A percentile compares a stretch with the other conserved stretches of the same genome.
These are phyloP conservation scores for Myathropa florea DNA, from an alignment of 2,888 invertebrate species.

Conservation along the genomic window DNA sequence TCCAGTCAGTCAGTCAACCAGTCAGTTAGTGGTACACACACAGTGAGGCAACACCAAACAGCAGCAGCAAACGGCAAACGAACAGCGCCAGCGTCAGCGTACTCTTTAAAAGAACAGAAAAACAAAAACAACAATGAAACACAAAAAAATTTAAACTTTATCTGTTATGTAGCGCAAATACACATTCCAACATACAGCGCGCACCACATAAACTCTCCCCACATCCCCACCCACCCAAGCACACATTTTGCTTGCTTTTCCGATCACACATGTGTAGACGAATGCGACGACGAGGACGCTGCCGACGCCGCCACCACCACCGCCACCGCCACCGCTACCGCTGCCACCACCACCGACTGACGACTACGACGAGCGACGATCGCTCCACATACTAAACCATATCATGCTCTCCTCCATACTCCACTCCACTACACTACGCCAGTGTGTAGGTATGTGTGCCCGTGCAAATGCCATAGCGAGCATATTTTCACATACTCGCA, in stretches of 20 bases:
- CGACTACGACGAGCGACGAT: constrained; percentile 37
- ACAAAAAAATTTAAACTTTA: constrained; percentile 63
- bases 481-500: constrained; percentile 59
- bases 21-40: constrained; percentile 31
- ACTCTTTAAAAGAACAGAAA: constrained; percentile 40
- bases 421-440: background rate
- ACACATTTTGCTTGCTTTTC: background rate
- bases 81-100: constrained; percentile 48
- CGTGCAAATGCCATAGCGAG: constrained; percentile 64
- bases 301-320: background rate
- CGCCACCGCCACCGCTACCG: background rate
- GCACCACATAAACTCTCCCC: constrained; percentile 59
- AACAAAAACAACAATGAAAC: constrained; percentile 33
- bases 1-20: constrained; percentile 13
- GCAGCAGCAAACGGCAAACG: background rate
- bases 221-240: background rate
- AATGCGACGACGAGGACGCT: background rate
- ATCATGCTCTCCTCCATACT: constrained; percentile 38
- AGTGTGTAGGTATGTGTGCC: constrained; percentile 34
- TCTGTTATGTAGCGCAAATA: constrained; percentile 62
- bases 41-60: constrained; percentile 13
- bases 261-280: background rate
- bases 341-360: background rate
- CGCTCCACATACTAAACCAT: constrained; percentile 48
- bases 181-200: constrained; percentile 60